Conservation (phyloP, 1,140 invertebrate species). For the Saxidomus purpurata region DNA sequence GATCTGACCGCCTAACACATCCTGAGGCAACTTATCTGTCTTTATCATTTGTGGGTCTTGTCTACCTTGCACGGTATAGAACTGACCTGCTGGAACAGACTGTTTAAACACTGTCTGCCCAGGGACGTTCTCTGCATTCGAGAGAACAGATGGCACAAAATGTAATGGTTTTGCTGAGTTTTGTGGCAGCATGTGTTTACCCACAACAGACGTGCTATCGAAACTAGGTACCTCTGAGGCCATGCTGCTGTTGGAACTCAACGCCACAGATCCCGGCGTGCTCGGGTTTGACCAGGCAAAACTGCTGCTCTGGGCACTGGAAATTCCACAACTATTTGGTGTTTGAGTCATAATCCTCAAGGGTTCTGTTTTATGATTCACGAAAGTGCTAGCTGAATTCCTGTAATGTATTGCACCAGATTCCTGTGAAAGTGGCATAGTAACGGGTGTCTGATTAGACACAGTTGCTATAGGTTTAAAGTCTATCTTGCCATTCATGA, state of each 20-base stretch:
- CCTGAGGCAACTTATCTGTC: neutral
- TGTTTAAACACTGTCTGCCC: neutral
- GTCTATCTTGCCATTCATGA: constrained; percentile 5
- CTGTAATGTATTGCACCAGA: neutral
- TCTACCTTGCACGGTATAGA: neutral
- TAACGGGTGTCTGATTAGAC: neutral
- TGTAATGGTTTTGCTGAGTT: neutral
- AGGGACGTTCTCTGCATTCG: neutral
- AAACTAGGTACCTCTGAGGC: neutral
- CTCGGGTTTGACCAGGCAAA: constrained; percentile 48
- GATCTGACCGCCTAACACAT: neutral
- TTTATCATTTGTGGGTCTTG: neutral
- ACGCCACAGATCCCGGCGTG: constrained; percentile 26
- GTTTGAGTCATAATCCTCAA: constrained; percentile 42
- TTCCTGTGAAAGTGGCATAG: neutral
- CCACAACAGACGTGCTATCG: neutral
- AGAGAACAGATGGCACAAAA: neutral
- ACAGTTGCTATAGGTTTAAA: constrained; percentile 18
- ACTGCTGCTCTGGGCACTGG: constrained; percentile 25
- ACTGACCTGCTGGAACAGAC: neutral
- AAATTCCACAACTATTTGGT: constrained; percentile 4
- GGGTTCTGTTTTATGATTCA: constrained; percentile 24
- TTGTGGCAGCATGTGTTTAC: neutral
- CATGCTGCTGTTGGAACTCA: neutral
- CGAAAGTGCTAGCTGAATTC: neutral